Evolutionary conservation across 2,888 invertebrate species (phyloP).

Genomic region (Napeogenes sylphis): DNA sequence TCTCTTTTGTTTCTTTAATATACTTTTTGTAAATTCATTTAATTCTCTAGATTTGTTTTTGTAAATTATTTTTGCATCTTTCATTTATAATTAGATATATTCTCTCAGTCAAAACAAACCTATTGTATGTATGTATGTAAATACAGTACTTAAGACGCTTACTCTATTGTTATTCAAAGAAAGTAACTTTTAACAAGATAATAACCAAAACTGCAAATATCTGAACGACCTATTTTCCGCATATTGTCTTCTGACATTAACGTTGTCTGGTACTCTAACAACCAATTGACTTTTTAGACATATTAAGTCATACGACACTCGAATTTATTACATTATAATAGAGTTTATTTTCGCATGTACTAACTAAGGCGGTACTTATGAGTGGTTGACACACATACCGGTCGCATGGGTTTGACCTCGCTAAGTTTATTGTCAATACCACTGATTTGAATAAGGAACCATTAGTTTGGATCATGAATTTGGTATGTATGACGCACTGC

Average conservation of each 20-base stretch:
- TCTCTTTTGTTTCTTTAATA: too few species aligned
- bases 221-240: constrained; percentile 23
- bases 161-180: constrained; percentile 1
- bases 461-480: constrained; percentile 28
- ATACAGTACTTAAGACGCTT: too few species aligned
- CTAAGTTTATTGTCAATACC: constrained; percentile 64
- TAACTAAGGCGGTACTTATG: constrained; percentile 36
- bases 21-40: too few species aligned
- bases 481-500: constrained; percentile 31
- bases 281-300: constrained; percentile 20
- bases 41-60: too few species aligned
- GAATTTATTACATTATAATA: constrained; percentile 16
- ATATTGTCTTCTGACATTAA: constrained; percentile 33
- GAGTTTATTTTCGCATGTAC: constrained; percentile 33
- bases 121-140: too few species aligned
- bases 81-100: too few species aligned
- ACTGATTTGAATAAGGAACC: constrained; percentile 37
- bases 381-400: constrained; percentile 69
- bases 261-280: constrained; percentile 27
- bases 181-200: constrained; percentile 10
- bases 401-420: constrained; percentile 58
- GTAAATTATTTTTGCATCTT: too few species aligned
- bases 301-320: constrained; percentile 13
- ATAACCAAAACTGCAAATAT: constrained; percentile 20
- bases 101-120: too few species aligned